Evolutionary conservation across 2,888 invertebrate species (phyloP), one percentile per base, ranked within the genome.

Genomic region (Stegophylla sp.): DNA sequence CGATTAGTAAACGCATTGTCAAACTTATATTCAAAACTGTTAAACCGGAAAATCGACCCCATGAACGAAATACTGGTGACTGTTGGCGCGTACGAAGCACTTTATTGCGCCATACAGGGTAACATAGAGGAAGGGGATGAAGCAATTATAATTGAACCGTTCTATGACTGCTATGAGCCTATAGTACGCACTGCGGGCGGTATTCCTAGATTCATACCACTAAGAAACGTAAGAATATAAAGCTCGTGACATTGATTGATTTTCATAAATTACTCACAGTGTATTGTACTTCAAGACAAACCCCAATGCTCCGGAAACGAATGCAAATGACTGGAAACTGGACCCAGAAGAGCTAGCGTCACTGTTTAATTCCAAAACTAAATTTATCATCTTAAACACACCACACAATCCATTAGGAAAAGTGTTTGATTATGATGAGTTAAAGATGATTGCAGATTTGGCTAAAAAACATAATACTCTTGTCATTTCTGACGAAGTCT

Each of bases 341-440:
- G 96, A 99, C 86, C 91, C 91, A 81, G 87, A 89, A 9, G 96
- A 97, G 86, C 87, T 99, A 43, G 90, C 90, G 81, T 89, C 90
- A 0, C 88, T 95, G 12, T 98, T 99, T 87, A 96, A 90, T 84
- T 86, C 88, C 2, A 94, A 93, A 86, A 99, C 99, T 0, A 98
- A 98, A 89, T 92, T 94, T 87, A 92, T 99, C 1, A 93, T 99
- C 77, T 84, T 98, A n/a, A 99, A 98, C 87, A 98, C 97, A 0
- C 99, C 99, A 0, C 94, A 99, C 87, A 99, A 99, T 88, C 99
- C 99, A 0, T 87, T 96, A 0, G 99, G 99, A 64, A 99, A 99
- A 88, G 94, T 97, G 28, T 93, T 92, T 85, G 90, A 89, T 0
- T 84, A 85, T 51, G 87, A 90, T 1, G 95, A 96, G 86, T 86